Base-by-base conservation (phyloP, 1,140 invertebrate genomes). In the Melitaea cinxia region DNA sequence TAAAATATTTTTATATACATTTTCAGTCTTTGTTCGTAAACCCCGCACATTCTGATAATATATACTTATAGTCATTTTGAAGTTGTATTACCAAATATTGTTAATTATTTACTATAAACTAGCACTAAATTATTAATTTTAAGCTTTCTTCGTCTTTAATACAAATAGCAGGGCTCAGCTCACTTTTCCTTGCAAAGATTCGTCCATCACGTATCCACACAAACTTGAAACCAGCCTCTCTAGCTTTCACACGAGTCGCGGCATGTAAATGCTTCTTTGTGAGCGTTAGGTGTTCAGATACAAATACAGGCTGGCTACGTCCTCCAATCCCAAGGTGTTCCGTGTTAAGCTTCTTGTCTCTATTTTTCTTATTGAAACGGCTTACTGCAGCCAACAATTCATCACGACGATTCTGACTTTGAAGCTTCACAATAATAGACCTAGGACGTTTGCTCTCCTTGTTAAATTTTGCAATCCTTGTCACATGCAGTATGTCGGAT, bases 41-140 rank as follows among this genome's bases (percentile, higher is more conserved):
- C 65, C 57, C 39, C 47, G 47, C n/a, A 62, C 26, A 47, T 68
- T 68, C n/a, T 68, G 65, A 10, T 68, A 68, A 24, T 68, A 68
- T 1, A 68, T 26, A 33, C 47, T 12, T 9, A 58, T 17, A 49
- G 45, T 21, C 45, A 49, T 49, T 49, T 19, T 24, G 4, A 49
- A 49, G n/a, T 21, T 24, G 45, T 12, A 49, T 24, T n/a, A 14
- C 9, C 12, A 35, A 12, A 35, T 35, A 35, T 35, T 35, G 33
- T 12, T n/a, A 35, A 35, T 12, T n/a, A 35, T 10, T 1, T 12
- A n/a, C 9, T n/a, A 2, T 4, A 35, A 9, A 35, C 33, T 35
- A n/a, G n/a, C 9, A 19, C 17, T 42, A 42, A 42, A 4, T 17
- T 19, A 42, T 42, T 6, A 42, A 9, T 7, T 42, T 9, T 6